These are phyloP conservation scores for Meloidogyne exigua DNA, from an alignment of 1,140 invertebrate genomes.

Conservation along the genomic window DNA sequence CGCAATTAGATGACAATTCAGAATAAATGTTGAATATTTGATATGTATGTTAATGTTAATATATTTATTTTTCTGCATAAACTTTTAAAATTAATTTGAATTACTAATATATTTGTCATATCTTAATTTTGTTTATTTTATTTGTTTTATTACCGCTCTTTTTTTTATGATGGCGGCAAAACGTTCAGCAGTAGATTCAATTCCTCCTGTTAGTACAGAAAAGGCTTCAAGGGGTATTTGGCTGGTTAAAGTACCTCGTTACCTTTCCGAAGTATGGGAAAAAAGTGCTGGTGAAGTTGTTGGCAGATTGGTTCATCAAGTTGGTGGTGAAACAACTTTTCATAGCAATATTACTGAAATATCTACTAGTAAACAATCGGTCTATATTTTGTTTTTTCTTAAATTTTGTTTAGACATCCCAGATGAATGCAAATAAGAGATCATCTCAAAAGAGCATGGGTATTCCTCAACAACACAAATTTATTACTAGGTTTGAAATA, in stretches of 20 bases:
- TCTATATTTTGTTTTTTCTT: background rate
- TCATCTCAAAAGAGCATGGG: constrained; percentile 10
- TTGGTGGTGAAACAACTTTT: constrained; percentile 26
- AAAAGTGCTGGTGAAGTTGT: constrained; percentile 52
- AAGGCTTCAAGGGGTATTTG: constrained; percentile 50
- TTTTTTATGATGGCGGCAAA: background rate
- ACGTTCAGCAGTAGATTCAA: background rate
- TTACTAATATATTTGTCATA: too few relatives aligned
- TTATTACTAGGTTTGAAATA: constrained; percentile 30
- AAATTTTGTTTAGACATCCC: background rate
- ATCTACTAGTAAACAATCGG: background rate
- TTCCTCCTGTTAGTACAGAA: constrained; percentile 44
- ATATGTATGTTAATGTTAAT: background rate
- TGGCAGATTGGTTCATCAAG: constrained; percentile 39
- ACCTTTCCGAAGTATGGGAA: constrained; percentile 56
- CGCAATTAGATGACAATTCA: background rate
- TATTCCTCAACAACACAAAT: constrained; percentile 52
- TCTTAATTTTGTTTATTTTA: too few relatives aligned
- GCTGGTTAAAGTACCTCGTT: constrained; percentile 57
- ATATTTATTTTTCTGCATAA: background rate
- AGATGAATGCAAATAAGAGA: background rate
- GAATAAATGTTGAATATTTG: background rate
- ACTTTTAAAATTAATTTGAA: too few relatives aligned
- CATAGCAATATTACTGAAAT: constrained; percentile 21
- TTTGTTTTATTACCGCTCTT: too few relatives aligned